Base-by-base conservation (phyloP, 2,113 vertebrate genomes). In the Siniperca chuatsi region DNA sequence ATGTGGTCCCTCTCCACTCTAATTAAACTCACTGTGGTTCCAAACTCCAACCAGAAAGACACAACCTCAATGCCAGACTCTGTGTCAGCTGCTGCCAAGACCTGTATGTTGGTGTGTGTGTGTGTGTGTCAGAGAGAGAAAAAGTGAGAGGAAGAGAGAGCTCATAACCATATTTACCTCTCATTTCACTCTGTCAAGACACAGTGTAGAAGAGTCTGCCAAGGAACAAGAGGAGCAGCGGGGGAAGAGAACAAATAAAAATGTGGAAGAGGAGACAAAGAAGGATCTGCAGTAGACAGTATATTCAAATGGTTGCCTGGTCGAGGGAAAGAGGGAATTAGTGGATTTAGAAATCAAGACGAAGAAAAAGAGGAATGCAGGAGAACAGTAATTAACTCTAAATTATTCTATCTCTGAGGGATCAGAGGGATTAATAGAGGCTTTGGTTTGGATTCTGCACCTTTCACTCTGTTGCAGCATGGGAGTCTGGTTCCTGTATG, bases 361-460 rank as follows among this genome's bases (percentile, higher is more conserved):
- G 48, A 85, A 90, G 69, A 85, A 91, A 65, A 72, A 35, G 83
- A 60, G 78, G 78, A 90, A 91, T 86, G 90, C 55, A 8, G 77
- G 89, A 85, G 90, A 89, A 90, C 88, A 72, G 82, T 93, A 93
- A 93, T 95, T 92, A 94, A 90, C 86, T 91, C 87, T 84, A 88
- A 93, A 94, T 94, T 92, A 92, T 93, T 92, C 90, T 89, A 90
- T 91, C 90, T 88, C 55, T n/a, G 64, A 71, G 87, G 92, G 90
- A 94, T 95, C 88, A 89, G 79, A 50, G 78, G 92, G 93, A 96
- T 96, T 95, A 95, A 87, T 93, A 60, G 35, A 68, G 70, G 91
- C 75, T 94, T 94, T 92, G 79, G 74, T 86, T 90, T 90, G 88
- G 92, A 94, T 95, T 93, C 78, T 84, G 87, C 75, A 87, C 84